Base-by-base conservation (phyloP, 2,888 invertebrate species). In the Amblyteles armatorius region DNA sequence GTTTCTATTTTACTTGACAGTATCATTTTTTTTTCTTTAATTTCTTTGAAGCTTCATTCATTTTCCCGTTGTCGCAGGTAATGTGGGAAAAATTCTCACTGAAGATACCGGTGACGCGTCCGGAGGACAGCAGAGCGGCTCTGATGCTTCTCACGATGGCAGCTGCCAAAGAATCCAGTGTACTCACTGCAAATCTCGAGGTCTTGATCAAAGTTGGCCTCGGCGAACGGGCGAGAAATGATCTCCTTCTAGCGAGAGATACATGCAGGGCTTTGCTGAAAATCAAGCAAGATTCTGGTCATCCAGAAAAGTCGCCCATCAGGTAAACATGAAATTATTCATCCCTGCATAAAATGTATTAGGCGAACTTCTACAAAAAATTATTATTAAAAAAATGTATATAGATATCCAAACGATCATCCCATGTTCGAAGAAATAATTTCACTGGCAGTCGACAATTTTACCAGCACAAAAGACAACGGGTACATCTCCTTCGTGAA, bases 71-170 rank as follows among this genome's bases (percentile, higher is more conserved):
- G 19, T 91, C 93, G 85, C 94, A 98, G 95, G 96, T 97, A 13
- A 94, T 99, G 83, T 99, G 98, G 97, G 97, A 98, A 93, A 96
- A 96, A 90, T 98, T 97, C 92, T 95, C 97, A 0, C 95, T 97
- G 90, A 96, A 97, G 91, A 94, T 96, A 13, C 96, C 96, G 57
- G 95, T 96, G 3, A 96, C 97, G 0, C 96, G 96, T 0, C 95
- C 96, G 60, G 95, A 95, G 88, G 97, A 98, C 85, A 96, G 97
- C 77, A 95, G 96, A 77, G 95, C 96, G 0, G 97, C 98, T 0
- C 94, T 98, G 3, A 95, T 97, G 80, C 93, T 99, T 1, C 94
- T 99, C 1, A 96, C 97, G 16, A 98, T 99, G 97, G 96, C 96
- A 50, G 96, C 97, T 0, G 93, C 94, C 89, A 95, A 95, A 0